Evolutionary conservation across 2,797 vertebrate species (phyloP).

Genomic region (Danio albolineatus): DNA sequence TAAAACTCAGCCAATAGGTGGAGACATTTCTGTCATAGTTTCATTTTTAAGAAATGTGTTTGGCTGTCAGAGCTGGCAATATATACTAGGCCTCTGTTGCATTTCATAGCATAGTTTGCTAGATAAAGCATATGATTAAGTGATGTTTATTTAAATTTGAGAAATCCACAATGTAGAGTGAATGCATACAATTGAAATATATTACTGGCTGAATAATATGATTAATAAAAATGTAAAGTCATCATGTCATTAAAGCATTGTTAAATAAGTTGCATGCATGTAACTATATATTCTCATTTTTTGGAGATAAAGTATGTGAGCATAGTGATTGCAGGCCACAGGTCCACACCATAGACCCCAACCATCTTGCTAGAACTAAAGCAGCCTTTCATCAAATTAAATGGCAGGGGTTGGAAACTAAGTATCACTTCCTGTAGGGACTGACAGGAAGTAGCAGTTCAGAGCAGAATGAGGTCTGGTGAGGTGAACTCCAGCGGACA

Average conservation of each 20-base stretch:
- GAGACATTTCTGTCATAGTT: not conserved
- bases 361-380: not conserved
- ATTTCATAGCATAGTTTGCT: too few species aligned
- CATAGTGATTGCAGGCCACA: not conserved
- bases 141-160: not conserved
- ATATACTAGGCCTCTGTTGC: too few species aligned
- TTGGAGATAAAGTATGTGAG: not conserved
- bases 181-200: not conserved
- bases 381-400: not conserved
- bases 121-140: not conserved
- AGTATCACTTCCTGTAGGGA: constrained; percentile 2
- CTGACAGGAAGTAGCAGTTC: constrained; percentile 9
- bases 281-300: not conserved
- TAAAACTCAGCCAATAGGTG: constrained; percentile 5
- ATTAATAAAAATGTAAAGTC: not conserved
- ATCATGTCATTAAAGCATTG: not conserved
- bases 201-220: not conserved
- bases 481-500: not conserved
- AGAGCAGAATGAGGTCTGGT: not conserved
- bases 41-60: not conserved
- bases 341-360: not conserved
- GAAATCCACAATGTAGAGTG: not conserved
- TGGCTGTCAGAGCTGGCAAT: not conserved
- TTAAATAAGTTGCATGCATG: not conserved
- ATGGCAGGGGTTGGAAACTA: not conserved